Evolutionary conservation across 2,113 vertebrate species (phyloP).

Genomic region (Morone chrysops): DNA sequence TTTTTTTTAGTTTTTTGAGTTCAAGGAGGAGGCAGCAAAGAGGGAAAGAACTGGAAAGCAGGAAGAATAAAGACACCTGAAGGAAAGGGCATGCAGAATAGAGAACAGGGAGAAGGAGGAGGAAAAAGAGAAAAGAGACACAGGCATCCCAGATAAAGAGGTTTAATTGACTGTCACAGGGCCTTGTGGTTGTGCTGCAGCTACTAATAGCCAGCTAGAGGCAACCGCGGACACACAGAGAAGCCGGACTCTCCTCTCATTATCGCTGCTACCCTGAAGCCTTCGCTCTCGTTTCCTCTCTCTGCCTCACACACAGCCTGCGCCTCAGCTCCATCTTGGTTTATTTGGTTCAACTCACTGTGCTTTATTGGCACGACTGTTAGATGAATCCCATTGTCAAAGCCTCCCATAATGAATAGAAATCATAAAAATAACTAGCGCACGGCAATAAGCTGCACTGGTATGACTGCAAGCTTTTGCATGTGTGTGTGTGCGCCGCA

Average conservation of each 20-base stretch:
- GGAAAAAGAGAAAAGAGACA: constrained; percentile 33
- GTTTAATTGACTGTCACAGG: constrained; percentile 79
- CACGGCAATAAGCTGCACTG: background rate
- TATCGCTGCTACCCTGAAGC: constrained; percentile 66
- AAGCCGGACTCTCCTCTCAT: constrained; percentile 70
- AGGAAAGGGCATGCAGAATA: constrained; percentile 42
- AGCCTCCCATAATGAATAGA: constrained; percentile 35
- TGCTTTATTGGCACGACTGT: constrained; percentile 15
- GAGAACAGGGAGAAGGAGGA: constrained; percentile 20
- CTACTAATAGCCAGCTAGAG: constrained; percentile 75
- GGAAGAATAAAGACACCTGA: constrained; percentile 49
- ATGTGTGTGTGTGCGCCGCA: background rate
- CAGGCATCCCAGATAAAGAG: constrained; percentile 73
- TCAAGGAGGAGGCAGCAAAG: constrained; percentile 61
- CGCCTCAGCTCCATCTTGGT: constrained; percentile 32
- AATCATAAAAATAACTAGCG: constrained; percentile 29
- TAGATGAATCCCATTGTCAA: constrained; percentile 16
- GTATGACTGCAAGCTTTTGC: background rate
- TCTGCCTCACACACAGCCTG: constrained; percentile 33
- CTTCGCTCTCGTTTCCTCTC: constrained; percentile 36
- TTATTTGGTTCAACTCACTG: constrained; percentile 22
- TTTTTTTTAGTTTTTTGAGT: constrained; percentile 39
- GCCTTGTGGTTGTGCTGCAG: constrained; percentile 68
- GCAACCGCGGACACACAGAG: constrained; percentile 60
- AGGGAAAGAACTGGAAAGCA: constrained; percentile 23